A percentile compares a stretch with the other conserved stretches of the same genome.
Conservation (phyloP, 2,113 vertebrate genomes). For the Oncorhynchus nerka region DNA sequence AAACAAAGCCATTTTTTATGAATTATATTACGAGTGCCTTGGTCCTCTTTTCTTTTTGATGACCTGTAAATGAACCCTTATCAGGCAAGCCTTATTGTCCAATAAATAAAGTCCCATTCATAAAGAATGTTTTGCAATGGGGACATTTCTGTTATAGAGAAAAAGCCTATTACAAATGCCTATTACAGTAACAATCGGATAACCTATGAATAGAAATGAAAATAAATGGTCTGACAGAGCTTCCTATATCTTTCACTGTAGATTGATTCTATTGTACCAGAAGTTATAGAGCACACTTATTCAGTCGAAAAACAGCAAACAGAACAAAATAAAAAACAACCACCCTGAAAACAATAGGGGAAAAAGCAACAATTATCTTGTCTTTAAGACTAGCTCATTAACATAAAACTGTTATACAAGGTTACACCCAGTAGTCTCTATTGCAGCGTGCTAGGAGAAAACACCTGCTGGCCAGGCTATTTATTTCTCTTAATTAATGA, state of each 20-base stretch:
- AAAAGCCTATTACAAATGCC: background rate
- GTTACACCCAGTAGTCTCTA: background rate
- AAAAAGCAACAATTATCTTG: slow-evolving; percentile 28
- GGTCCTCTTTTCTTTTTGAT: no score
- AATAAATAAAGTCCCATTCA: slow-evolving; percentile 9
- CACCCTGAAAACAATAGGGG: background rate
- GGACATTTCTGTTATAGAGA: slow-evolving; percentile 9
- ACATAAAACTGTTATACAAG: background rate
- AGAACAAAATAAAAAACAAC: background rate
- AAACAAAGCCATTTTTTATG: no score
- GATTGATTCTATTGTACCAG: background rate
- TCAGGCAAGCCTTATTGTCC: slow-evolving; percentile 24
- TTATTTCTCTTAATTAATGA: slow-evolving; percentile 55
- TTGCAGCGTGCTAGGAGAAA: slow-evolving; percentile 19
- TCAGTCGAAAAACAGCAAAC: slow-evolving; percentile 4
- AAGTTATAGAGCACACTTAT: slow-evolving; percentile 29
- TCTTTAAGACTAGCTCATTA: slow-evolving; percentile 27
- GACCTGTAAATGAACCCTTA: slow-evolving; percentile 1
- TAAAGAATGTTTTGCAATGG: slow-evolving; percentile 26
- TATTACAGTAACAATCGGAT: slow-evolving; percentile 21
- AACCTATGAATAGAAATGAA: slow-evolving; percentile 39
- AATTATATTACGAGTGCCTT: no score
- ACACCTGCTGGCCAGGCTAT: slow-evolving; percentile 16
- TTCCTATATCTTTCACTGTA: background rate
- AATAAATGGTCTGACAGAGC: slow-evolving; percentile 23